These are phyloP conservation scores for Bufo bufo DNA, from an alignment of 2,113 vertebrate species.

Conservation along the genomic window DNA sequence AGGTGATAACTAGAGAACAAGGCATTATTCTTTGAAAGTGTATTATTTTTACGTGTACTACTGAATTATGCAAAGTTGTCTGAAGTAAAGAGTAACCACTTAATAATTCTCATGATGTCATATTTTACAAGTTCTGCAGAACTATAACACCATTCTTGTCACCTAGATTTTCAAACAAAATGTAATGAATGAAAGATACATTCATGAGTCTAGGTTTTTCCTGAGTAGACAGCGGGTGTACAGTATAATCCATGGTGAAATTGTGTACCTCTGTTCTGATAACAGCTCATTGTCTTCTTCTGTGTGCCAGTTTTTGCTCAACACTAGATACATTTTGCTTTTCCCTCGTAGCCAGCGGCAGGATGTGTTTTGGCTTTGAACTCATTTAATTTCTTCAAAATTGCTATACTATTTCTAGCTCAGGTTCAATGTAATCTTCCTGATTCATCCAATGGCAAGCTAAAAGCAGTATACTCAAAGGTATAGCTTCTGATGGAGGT, in stretches of 20 bases:
- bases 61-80: no score
- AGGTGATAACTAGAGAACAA: no score
- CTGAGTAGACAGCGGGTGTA: background rate
- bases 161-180: background rate
- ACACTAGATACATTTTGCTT: constrained; percentile 46
- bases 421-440: constrained; percentile 53
- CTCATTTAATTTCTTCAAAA: constrained; percentile 58
- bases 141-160: background rate
- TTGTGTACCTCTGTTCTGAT: constrained; percentile 35
- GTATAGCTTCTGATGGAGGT: constrained; percentile 45
- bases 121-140: background rate
- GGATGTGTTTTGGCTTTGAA: constrained; percentile 57
- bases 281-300: constrained; percentile 49
- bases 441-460: constrained; percentile 52
- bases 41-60: no score
- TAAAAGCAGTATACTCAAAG: constrained; percentile 54
- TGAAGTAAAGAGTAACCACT: no score
- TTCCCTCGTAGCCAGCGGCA: constrained; percentile 48
- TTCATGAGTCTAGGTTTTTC: background rate
- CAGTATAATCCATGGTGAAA: background rate
- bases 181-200: constrained; percentile 4
- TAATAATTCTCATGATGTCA: background rate
- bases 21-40: no score
- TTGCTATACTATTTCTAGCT: constrained; percentile 54
- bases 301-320: constrained; percentile 42